Evolutionary conservation across 1,140 invertebrate genomes (phyloP), one percentile per base, ranked within the genome.

Genomic region (Grapholita molesta): DNA sequence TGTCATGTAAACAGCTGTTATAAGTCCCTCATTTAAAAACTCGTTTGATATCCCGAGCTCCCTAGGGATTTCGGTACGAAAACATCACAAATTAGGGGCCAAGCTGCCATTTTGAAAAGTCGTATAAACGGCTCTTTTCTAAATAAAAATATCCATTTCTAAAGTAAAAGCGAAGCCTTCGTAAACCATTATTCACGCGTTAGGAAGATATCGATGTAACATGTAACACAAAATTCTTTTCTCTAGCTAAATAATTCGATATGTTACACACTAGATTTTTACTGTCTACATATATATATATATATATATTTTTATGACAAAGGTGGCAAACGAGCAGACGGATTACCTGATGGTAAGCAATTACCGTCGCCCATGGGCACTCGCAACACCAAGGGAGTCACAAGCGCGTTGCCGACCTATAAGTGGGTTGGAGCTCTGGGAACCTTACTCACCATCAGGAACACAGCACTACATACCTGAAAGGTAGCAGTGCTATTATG

Each of bases 181-280:
- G n/a, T 38, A 38, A 38, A 15, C 23, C 53, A 57, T 57, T 57
- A 57, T 57, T 57, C 53, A 11, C 53, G 53, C 53, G 53, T 28
- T 57, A 28, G 11, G 9, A 38, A 38, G 53, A 57, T 57, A 57
- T 57, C 24, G 53, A 57, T 57, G 23, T 57, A 12, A 57, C 53
- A 53, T 21, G 48, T 11, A n/a, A 9, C 35, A 38, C 9, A 35
- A 12, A 38, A 12, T 38, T 38, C 15, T 38, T 5, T n/a, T 38
- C n/a, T 38, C 35, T n/a, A 9, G 33, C 11, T 35, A 12, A 35
- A 35, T 32, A 32, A 7, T 8, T 2, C n/a, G n/a, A n/a, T n/a
- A n/a, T n/a, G n/a, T n/a, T n/a, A n/a, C n/a, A n/a, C n/a, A n/a
- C n/a, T n/a, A n/a, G n/a, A n/a, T n/a, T n/a, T n/a, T n/a, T n/a